Evolutionary conservation across 2,113 vertebrate genomes (phyloP).

Genomic region (Psittacara wagleri): DNA sequence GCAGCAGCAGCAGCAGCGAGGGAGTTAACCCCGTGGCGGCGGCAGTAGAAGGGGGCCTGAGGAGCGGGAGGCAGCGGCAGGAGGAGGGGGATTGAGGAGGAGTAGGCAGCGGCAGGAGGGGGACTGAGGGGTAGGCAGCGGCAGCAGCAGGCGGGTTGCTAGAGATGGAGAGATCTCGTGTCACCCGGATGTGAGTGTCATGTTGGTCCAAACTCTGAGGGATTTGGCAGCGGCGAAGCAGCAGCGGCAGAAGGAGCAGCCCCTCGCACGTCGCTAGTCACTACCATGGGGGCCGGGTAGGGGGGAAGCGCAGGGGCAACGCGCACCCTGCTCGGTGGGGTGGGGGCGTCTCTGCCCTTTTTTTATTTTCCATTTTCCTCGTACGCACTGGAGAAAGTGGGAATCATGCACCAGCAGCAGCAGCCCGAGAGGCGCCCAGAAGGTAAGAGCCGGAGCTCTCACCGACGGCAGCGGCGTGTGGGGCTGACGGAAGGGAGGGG

Average conservation of each 20-base stretch:
- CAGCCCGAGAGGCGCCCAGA: conserved; percentile 73
- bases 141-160: conserved; percentile 45
- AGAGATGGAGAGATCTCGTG: conserved; percentile 67
- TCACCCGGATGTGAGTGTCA: conserved; percentile 76
- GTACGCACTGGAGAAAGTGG: conserved; percentile 61
- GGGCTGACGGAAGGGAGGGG: neutral
- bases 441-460: conserved; percentile 60
- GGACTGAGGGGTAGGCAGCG: neutral
- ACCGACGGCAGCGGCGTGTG: conserved; percentile 20
- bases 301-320: conserved; percentile 35
- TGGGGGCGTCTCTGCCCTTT: conserved; percentile 9
- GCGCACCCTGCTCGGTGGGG: conserved; percentile 59
- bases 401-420: conserved; percentile 78
- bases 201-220: conserved; percentile 70
- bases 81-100: neutral
- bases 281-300: conserved; percentile 63
- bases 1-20: conserved; percentile 30
- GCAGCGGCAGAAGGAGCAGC: conserved; percentile 5
- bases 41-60: neutral
- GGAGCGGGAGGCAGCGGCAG: neutral
- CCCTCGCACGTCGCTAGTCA: conserved; percentile 45
- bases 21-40: conserved; percentile 63
- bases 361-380: neutral
- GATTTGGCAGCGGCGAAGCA: conserved; percentile 58
- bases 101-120: neutral